These are phyloP conservation scores for Ophion ventricosus DNA, from an alignment of 2,888 invertebrate species.

Conservation along the genomic window DNA sequence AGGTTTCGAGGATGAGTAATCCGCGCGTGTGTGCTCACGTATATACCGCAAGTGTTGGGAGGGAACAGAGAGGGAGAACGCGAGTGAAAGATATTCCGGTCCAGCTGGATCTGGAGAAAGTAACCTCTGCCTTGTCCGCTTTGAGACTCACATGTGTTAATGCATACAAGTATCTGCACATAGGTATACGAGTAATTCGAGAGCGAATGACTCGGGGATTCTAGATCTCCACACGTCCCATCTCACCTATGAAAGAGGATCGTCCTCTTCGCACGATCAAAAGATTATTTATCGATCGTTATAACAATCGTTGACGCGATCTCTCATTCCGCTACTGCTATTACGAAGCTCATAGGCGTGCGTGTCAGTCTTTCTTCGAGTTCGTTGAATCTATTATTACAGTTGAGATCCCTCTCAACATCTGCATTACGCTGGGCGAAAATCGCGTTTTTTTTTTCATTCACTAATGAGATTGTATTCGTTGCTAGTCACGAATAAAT, in stretches of 20 bases:
- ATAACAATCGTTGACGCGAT: constrained; percentile 50
- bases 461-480: background rate
- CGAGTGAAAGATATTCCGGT: constrained; percentile 73
- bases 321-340: constrained; percentile 18
- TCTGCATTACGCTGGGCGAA: constrained; percentile 1
- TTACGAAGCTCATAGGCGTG: constrained; percentile 8
- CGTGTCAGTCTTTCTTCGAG: constrained; percentile 15
- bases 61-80: constrained; percentile 27
- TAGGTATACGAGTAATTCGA: background rate
- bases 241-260: constrained; percentile 33
- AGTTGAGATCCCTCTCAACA: constrained; percentile 1
- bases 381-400: constrained; percentile 30
- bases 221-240: constrained; percentile 35
- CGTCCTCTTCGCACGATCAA: constrained; percentile 32
- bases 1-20: constrained; percentile 70
- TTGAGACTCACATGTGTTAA: constrained; percentile 2
- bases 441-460: background rate
- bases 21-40: constrained; percentile 15
- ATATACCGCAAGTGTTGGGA: background rate
- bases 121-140: constrained; percentile 60
- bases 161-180: background rate
- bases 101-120: constrained; percentile 74
- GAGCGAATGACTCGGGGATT: constrained; percentile 42
- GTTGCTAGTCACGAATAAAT: constrained; percentile 24
- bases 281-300: constrained; percentile 45